Base-by-base conservation (phyloP, 2,797 vertebrate species). In the Trachurus trachurus region DNA sequence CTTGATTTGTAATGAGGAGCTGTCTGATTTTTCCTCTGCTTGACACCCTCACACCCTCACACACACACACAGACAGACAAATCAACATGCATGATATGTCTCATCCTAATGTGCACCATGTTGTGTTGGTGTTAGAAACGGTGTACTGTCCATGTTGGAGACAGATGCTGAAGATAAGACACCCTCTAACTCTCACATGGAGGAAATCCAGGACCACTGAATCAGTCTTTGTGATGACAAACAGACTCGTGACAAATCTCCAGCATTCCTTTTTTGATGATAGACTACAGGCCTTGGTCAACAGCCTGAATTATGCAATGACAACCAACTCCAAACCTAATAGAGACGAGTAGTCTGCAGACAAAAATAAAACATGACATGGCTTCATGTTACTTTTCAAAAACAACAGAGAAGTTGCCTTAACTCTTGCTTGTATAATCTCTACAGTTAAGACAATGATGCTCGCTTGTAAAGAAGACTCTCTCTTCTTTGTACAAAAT, bases 401-500 rank as follows among this genome's bases (percentile, higher is more conserved):
- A 92, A 93, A 91, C 83, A 94, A 93, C 91, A 90, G 91, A 92
- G 91, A 95, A 94, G 94, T 94, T 96, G 95, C 95, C 95, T 96
- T 96, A 96, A 95, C 89, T 95, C 92, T 95, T 92, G 94, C 95
- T 95, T 95, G 93, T 94, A 93, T 94, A 94, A 92, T 95, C 92
- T 91, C 87, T 82, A 80, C 89, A 89, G 92, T 93, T 92, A 92
- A 92, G 93, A 94, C 90, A 90, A 92, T 91, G 93, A 93, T 77
- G 82, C 91, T 92, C 82, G 82, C 92, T 92, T 93, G 87, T 89
- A 81, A 92, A 90, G 84, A 89, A 76, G 80, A 93, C 80, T 80
- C 75, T 78, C 80, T 78, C 85, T 90, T 89, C 93, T 96, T 95
- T 96, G 93, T 95, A 94, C 86, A 94, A 92, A 94, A 93, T 64